Conservation (phyloP, 2,888 invertebrate species). For the Petrolisthes cinctipes region DNA sequence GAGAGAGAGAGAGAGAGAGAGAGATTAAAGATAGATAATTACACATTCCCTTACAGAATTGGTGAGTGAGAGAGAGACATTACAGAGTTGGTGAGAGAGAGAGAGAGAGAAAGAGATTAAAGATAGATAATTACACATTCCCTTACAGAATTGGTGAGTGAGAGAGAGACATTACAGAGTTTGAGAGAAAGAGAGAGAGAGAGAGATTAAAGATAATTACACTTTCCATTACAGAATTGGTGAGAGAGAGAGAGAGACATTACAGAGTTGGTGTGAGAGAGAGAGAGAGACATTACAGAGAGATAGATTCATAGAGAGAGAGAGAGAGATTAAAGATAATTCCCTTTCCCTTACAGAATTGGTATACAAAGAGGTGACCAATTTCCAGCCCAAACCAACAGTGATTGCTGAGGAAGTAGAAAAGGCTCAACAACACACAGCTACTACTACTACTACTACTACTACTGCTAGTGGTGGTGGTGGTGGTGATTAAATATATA, state of each 20-base stretch:
- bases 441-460: neutral
- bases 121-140: no score
- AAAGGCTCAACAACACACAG: constrained; percentile 32
- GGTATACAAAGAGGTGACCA: constrained; percentile 84
- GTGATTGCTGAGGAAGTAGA: constrained; percentile 57
- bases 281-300: neutral
- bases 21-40: no score
- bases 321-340: neutral
- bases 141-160: neutral
- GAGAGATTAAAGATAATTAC: no score
- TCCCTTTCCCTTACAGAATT: constrained; percentile 75
- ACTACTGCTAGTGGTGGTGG: neutral
- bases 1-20: no score
- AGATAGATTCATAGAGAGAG: neutral
- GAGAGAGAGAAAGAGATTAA: no score
- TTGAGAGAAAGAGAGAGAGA: no score
- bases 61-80: no score
- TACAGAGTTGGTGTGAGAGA: neutral
- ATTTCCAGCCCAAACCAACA: constrained; percentile 77
- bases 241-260: no score
- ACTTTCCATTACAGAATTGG: no score
- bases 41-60: no score
- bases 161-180: neutral
- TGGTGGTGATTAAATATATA: no score
- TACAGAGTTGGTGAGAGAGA: no score